Evolutionary conservation across 2,888 invertebrate species (phyloP), one percentile per base, ranked within the genome.

Genomic region (Drosophila kuntzei): DNA sequence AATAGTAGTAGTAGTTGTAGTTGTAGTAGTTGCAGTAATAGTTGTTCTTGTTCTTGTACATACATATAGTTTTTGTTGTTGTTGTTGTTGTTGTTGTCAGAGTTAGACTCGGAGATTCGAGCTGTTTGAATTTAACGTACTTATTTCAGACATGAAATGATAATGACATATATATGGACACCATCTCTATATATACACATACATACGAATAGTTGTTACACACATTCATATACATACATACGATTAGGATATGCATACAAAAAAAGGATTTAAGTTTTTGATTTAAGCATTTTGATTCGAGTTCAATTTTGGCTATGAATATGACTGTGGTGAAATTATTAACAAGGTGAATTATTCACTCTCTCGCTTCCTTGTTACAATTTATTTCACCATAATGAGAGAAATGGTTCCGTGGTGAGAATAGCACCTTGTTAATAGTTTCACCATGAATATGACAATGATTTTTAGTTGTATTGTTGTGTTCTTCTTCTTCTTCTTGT

Each of bases 71-170:
- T 41, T 27, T 43, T 60, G 39, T 32, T 47, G 18, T 43, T 46
- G 49, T 53, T 44, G 59, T 43, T 58, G 46, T 59, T 64, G n/a
- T 51, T 41, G 20, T 34, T 22, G 12, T 12, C 14, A 50, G 36
- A 41, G 43, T 43, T 37, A 58, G 47, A 57, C 43, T 51, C 34
- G 54, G 64, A 47, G 64, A 39, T 63, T 71, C 85, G 86, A 89
- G 86, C 86, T 61, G 72, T 87, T 89, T 88, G 87, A 73, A 63
- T 87, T 86, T 87, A 87, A 89, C 89, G 89, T 89, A 89, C 89
- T 81, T 80, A 76, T 76, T 86, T 65, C 76, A 82, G 83, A 63
- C 51, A 67, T 63, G 78, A 65, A 46, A 71, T 78, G 71, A 43
- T 34, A 54, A 69, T 60, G 75, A 66, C 43, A 34, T 55, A 25